These are phyloP conservation scores for Isaurus tuberculatus DNA, from an alignment of 92 coral and sea anemone species.

Conservation along the genomic window DNA sequence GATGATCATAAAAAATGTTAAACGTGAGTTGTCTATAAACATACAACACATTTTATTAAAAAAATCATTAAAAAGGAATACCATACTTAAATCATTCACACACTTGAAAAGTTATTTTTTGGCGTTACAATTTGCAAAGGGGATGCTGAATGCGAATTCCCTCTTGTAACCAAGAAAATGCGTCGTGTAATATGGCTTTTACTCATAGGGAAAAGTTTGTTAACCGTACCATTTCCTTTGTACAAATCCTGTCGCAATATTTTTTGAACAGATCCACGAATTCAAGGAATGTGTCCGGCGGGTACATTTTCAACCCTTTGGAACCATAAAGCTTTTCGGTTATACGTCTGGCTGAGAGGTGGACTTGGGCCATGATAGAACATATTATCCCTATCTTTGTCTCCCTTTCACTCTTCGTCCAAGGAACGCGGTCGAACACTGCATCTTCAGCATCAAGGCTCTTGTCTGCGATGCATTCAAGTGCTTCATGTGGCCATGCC, in stretches of 20 bases:
- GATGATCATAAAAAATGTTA: no score
- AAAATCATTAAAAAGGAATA: no score
- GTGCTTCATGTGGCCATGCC: constrained; percentile 91
- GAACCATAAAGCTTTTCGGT: constrained; percentile 71
- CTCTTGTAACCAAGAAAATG: no score
- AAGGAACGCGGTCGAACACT: constrained; percentile 58
- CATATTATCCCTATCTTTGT: constrained; percentile 71
- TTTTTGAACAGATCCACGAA: constrained; percentile 83
- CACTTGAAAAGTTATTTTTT: no score
- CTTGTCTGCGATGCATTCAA: constrained; percentile 78
- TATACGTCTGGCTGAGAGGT: constrained; percentile 80
- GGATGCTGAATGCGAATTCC: no score
- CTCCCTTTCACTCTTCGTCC: constrained; percentile 67
- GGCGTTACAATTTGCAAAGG: no score
- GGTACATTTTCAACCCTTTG: constrained; percentile 75
- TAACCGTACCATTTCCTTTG: constrained; percentile 77
- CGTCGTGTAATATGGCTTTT: not conserved
- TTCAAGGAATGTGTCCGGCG: constrained; percentile 88
- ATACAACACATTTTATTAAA: no score
- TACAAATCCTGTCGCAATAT: constrained; percentile 77
- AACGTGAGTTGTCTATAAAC: no score
- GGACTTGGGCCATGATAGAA: constrained; percentile 93
- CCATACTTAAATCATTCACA: no score
- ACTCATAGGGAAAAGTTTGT: not conserved
- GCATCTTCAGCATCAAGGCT: constrained; percentile 65